Conservation (phyloP, 2,888 invertebrate genomes). For the Torymus auratus region DNA sequence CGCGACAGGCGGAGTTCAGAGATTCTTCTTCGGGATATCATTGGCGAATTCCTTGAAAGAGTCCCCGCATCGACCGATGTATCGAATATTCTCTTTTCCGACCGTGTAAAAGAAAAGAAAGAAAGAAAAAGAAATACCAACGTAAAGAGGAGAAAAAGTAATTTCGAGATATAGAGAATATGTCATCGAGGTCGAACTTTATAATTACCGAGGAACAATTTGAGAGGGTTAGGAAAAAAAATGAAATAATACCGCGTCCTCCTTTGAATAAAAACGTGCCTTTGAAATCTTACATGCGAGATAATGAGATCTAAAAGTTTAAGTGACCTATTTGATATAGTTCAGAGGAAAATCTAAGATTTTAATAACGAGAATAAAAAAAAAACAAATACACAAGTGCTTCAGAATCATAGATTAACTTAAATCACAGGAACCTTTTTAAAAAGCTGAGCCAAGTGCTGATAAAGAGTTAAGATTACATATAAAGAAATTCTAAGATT, state of each 20-base stretch:
- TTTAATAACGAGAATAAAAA: slow-evolving; percentile 26
- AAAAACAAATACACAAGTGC: slow-evolving; percentile 47
- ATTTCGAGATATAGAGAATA: neutral
- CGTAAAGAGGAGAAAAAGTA: slow-evolving; percentile 1
- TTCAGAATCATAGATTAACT: slow-evolving; percentile 40
- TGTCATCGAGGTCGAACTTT: neutral
- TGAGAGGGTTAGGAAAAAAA: slow-evolving; percentile 4
- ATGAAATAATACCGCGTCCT: slow-evolving; percentile 11
- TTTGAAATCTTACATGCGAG: slow-evolving; percentile 35
- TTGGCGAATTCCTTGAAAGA: slow-evolving; percentile 1
- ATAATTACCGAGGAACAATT: neutral
- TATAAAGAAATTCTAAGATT: slow-evolving; percentile 20
- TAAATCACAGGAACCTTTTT: slow-evolving; percentile 8
- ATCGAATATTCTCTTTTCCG: slow-evolving; percentile 20
- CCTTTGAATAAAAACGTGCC: slow-evolving; percentile 46
- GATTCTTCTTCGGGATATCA: slow-evolving; percentile 15
- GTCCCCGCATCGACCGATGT: slow-evolving; percentile 1
- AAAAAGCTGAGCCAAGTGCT: neutral
- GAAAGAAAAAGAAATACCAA: neutral
- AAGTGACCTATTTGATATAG: slow-evolving; percentile 49
- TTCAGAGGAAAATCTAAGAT: slow-evolving; percentile 19
- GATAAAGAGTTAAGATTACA: slow-evolving; percentile 13
- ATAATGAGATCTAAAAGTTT: slow-evolving; percentile 41
- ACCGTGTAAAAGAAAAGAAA: neutral
- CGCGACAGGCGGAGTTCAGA: slow-evolving; percentile 19